Percentiles rank a stretch among this genome's conserved stretches.
Evolutionary conservation across 2,797 vertebrate genomes (phyloP).

Genomic region (Alexandromys oeconomus): DNA sequence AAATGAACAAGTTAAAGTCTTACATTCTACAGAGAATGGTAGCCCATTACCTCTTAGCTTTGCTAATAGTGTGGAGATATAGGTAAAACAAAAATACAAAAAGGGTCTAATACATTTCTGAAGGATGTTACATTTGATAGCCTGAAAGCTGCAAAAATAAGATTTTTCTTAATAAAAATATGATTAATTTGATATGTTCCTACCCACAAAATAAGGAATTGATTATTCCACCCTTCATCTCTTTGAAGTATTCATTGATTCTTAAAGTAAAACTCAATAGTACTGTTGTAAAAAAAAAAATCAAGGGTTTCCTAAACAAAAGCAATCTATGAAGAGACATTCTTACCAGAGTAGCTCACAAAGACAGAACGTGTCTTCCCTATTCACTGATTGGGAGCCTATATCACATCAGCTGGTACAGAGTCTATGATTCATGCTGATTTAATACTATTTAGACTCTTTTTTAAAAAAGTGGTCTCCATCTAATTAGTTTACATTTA

Average conservation of each 20-base stretch:
- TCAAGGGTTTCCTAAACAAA: conserved; percentile 52
- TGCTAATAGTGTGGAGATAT: conserved; percentile 7
- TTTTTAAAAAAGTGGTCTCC: background rate
- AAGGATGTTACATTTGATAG: conserved; percentile 65
- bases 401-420: background rate
- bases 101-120: conserved; percentile 32
- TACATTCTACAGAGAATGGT: background rate
- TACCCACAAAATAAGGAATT: conserved; percentile 22
- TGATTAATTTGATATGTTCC: conserved; percentile 42
- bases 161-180: conserved; percentile 66
- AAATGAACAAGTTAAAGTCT: background rate
- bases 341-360: conserved; percentile 42
- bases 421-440: background rate
- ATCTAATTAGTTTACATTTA: background rate
- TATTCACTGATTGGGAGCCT: conserved; percentile 55
- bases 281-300: conserved; percentile 18
- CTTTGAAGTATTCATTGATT: conserved; percentile 51
- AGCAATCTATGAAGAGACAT: conserved; percentile 61
- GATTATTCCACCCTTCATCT: conserved; percentile 31
- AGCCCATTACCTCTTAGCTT: conserved; percentile 23
- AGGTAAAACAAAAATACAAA: conserved; percentile 44
- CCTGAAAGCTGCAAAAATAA: conserved; percentile 57
- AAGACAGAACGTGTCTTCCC: background rate
- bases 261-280: conserved; percentile 12
- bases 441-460: background rate